Evolutionary conservation across 2,797 vertebrate genomes (phyloP), one percentile per base, ranked within the genome.

Genomic region (Craterocephalus amniculus): DNA sequence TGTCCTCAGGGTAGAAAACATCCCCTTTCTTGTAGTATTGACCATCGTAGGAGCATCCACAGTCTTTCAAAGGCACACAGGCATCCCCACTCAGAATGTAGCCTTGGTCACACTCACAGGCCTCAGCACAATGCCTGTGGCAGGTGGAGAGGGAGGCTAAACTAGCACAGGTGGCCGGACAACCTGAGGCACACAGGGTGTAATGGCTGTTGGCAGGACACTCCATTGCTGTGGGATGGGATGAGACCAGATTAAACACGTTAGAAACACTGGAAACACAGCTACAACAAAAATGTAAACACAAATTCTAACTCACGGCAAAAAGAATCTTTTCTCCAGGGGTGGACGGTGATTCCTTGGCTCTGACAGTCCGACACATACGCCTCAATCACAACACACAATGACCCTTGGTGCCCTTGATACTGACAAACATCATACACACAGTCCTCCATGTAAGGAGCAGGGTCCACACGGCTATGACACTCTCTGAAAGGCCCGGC

Each of bases 181-280:
- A 96, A 65, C 91, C 74, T 0, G 60, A 22, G 11, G 91, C 88
- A 7, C 93, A 95, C 0, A 81, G 68, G 32, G 92, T 83, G 0
- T 96, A 96, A 85, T 95, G 95, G 58, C 95, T 95, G 82, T 97
- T 89, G 0, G 73, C 69, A 0, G 94, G 93, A 61, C 96, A 97
- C 38, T 7, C 12, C 1, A 67, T 87, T 0, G 92, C 96, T 97
- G 88, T 26, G 26, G 67, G 54, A 67, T 0, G 35, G 36, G 11
- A 68, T 31, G 26, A 60, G 29, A 58, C 58, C n/a, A 57, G 8
- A 18, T 43, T 8, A 66, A 52, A 45, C 0, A 35, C 57, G 3
- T 9, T 7, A 24, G 11, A 38, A 1, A 51, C 56, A 10, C 35
- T 71, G 31, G 1, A 72, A 67, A 57, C 16, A 11, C 43, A 34